Evolutionary conservation across 2,797 vertebrate genomes (phyloP).

Genomic region (Acanthiza pusilla): DNA sequence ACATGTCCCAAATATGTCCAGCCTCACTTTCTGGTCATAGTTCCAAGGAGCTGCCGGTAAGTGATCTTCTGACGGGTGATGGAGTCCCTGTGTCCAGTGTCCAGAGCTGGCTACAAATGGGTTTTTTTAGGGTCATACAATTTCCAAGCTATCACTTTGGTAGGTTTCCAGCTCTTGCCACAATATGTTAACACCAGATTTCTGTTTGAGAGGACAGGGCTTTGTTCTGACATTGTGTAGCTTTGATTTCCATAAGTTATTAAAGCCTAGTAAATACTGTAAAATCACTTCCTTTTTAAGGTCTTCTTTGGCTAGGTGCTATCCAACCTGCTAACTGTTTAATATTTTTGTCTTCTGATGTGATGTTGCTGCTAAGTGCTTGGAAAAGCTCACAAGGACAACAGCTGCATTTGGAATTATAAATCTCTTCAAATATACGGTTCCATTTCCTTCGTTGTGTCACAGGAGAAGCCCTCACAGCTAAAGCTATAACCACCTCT

Average conservation of each 20-base stretch:
- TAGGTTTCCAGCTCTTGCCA: not conserved
- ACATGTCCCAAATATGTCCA: conserved; percentile 60
- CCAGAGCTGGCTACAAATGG: not conserved
- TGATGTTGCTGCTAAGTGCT: not conserved
- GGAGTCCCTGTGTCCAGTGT: not conserved
- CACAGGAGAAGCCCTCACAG: not conserved
- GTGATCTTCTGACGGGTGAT: not conserved
- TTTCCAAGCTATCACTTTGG: not conserved
- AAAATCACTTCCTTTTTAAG: not conserved
- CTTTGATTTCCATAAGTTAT: not conserved
- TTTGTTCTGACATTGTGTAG: not conserved
- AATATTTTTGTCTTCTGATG: not conserved
- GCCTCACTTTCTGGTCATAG: not conserved
- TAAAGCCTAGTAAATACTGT: not conserved
- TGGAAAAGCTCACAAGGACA: not conserved
- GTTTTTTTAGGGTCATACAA: not conserved
- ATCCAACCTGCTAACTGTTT: not conserved
- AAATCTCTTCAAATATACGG: not conserved
- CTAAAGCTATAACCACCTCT: not conserved
- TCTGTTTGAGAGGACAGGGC: not conserved
- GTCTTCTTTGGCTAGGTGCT: not conserved
- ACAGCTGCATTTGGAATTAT: not conserved
- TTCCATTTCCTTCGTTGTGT: not conserved
- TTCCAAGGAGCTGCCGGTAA: conserved; percentile 25
- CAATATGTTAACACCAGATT: not conserved